A percentile compares a stretch with the other conserved stretches of the same genome.
Conservation (phyloP, 2,888 invertebrate species). For the Ligdia adustata region DNA sequence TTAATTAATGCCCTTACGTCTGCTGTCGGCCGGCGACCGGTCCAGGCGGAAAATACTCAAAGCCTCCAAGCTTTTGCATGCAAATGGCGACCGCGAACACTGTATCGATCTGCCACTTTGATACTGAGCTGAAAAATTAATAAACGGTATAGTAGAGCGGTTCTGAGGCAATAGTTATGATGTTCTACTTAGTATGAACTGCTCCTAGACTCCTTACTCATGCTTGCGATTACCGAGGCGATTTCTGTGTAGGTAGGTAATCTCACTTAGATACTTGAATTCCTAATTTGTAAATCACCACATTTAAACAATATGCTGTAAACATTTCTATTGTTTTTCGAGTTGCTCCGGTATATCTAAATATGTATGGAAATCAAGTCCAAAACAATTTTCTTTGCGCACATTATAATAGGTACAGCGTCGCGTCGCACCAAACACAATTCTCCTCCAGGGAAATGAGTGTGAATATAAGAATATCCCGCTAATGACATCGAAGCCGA, state of each 20-base stretch:
- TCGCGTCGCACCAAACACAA: slow-evolving; percentile 16
- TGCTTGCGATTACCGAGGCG: too few relatives aligned
- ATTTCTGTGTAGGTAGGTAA: too few relatives aligned
- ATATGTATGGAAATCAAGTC: too few relatives aligned
- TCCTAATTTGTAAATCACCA: too few relatives aligned
- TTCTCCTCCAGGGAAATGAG: slow-evolving; percentile 18
- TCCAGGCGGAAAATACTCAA: slow-evolving; percentile 46
- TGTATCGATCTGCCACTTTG: slow-evolving; percentile 42
- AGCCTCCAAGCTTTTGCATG: slow-evolving; percentile 53
- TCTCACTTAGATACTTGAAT: too few relatives aligned
- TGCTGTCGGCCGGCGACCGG: slow-evolving; percentile 36
- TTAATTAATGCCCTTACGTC: slow-evolving; percentile 55
- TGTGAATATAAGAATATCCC: slow-evolving; percentile 23
- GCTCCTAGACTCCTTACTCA: too few relatives aligned
- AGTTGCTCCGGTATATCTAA: too few relatives aligned
- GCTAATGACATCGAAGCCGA: slow-evolving; percentile 22
- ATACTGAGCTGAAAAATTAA: slow-evolving; percentile 39
- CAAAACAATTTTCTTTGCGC: too few relatives aligned
- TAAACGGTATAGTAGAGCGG: not conserved
- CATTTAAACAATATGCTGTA: too few relatives aligned
- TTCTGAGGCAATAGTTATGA: too few relatives aligned
- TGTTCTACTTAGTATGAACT: not conserved
- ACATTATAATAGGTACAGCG: not conserved
- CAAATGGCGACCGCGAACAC: slow-evolving; percentile 51
- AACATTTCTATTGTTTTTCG: too few relatives aligned